Base-by-base conservation (phyloP, 2,888 invertebrate species). In the Sarcophaga subvicina region DNA sequence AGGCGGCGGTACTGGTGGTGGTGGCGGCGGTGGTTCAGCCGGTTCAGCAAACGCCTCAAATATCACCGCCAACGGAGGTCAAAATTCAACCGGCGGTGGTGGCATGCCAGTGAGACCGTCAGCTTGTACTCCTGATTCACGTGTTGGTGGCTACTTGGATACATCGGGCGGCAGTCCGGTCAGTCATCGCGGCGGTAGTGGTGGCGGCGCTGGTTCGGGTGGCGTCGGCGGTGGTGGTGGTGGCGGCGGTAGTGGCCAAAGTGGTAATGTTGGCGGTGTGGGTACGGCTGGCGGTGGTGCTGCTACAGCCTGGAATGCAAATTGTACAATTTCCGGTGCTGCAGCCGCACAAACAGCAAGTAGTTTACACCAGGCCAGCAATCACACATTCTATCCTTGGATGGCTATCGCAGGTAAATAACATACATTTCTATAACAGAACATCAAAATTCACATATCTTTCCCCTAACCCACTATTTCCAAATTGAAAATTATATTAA, bases 371-470 rank as follows among this genome's bases (percentile, higher is more conserved):
- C 97, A 97, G 94, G 95, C 96, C 94, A 96, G 96, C 94, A 97
- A 96, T 94, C 98, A 98, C 95, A 98, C 98, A 93, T 98, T 98
- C 95, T 98, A 98, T 95, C 98, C 98, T 91, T 98, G 98, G 98
- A 98, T 98, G 98, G 98, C 98, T 94, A 98, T 98, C 95, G 98
- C 98, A 98, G 98, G 98, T 62, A 20, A 62, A 20, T 20, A n/a
- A 62, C 0, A 62, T 10, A n/a, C 6, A 60, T 25, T 10, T 25
- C 17, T 12, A 54, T 14, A 17, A 14, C 4, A 37, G 8, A 8
- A 10, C 37, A 37, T 37, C 10, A 37, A 37, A 37, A 37, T 37
- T 37, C 37, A 37, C 2, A 37, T 37, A 37, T 37, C 10, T 37
- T 37, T 37, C 8, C 10, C 2, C 8, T 37, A 37, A 37, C 2